Evolutionary conservation across 2,797 vertebrate species (phyloP), one percentile per base, ranked within the genome.

Genomic region (Myiothlypis chrysogaster): DNA sequence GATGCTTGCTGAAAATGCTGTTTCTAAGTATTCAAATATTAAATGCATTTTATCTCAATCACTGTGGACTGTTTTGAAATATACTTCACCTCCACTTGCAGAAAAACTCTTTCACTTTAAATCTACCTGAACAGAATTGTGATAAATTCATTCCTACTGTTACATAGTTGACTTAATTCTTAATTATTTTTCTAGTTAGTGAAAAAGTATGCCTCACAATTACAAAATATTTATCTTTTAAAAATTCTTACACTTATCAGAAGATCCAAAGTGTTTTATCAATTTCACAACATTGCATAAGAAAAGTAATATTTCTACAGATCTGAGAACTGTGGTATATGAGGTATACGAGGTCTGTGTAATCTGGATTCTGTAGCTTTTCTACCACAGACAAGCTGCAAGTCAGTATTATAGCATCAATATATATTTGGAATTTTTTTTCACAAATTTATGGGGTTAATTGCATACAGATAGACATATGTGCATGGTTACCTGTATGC

Each of bases 401-500:
- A 68, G 10, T 50, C 25, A 47, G 11, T 56, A 46, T 49, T 90
- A 75, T 35, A 66, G 5, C 27, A 63, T 64, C 28, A 59, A 43
- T 37, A 43, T 3, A 55, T 18, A 28, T 14, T 72, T 73, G 11
- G 3, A 80, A 56, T 64, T 77, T 61, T 17, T n/a, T 5, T 30
- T 23, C 9, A 30, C 6, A 71, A 64, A 68, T 12, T 22, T 55
- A 30, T 5, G 14, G 65, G 4, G 9, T 59, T 49, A 90, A 35
- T 8, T 25, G 4, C 21, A 22, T 27, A 43, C 4, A 65, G 22
- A 32, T 6, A 52, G 10, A 46, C 1, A 52, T 18, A 23, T 3
- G 0, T 35, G 15, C 7, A 21, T 43, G 68, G 1, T 6, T 37
- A 50, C 12, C 23, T 16, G 4, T 17, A 41, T 37, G 32, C 1